A percentile compares a stretch with the other conserved stretches of the same genome.
Evolutionary conservation across 2,113 vertebrate species (phyloP).

Genomic region (Epinephelus fuscoguttatus): DNA sequence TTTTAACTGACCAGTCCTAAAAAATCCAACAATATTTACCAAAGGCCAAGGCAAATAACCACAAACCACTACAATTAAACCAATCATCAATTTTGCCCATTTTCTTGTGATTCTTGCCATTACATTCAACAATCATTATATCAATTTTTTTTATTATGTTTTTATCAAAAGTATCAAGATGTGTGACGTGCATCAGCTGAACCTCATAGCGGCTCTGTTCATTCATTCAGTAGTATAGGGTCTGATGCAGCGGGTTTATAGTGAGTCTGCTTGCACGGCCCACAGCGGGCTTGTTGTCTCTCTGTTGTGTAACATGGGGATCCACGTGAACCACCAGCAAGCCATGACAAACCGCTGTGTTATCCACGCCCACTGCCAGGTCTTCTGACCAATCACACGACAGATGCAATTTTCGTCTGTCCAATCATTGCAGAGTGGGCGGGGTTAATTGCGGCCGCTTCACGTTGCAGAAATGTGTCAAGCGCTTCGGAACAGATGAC

Average conservation of each 20-base stretch:
- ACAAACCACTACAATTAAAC: neutral
- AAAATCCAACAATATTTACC: neutral
- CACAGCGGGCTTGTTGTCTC: constrained; percentile 36
- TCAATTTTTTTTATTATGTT: too few relatives aligned
- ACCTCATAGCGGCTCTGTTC: neutral
- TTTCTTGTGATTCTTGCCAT: neutral
- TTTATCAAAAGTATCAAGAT: neutral
- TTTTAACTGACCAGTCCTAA: too few relatives aligned
- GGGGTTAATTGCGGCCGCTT: constrained; percentile 44
- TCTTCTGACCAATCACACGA: constrained; percentile 48
- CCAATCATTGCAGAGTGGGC: constrained; percentile 72
- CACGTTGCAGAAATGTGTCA: constrained; percentile 86
- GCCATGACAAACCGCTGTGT: neutral
- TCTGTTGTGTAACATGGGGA: constrained; percentile 79
- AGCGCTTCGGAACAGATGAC: constrained; percentile 43
- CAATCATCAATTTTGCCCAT: too few relatives aligned
- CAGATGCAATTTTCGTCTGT: fast-evolving
- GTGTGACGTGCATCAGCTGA: neutral
- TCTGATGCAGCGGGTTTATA: neutral
- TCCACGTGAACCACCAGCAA: constrained; percentile 79
- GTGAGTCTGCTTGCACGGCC: constrained; percentile 6
- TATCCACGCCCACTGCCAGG: neutral
- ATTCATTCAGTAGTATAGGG: constrained; percentile 27
- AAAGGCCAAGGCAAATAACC: neutral
- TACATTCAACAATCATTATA: neutral